Base-by-base conservation (phyloP, 2,797 vertebrate genomes). In the Pampus argenteus region DNA sequence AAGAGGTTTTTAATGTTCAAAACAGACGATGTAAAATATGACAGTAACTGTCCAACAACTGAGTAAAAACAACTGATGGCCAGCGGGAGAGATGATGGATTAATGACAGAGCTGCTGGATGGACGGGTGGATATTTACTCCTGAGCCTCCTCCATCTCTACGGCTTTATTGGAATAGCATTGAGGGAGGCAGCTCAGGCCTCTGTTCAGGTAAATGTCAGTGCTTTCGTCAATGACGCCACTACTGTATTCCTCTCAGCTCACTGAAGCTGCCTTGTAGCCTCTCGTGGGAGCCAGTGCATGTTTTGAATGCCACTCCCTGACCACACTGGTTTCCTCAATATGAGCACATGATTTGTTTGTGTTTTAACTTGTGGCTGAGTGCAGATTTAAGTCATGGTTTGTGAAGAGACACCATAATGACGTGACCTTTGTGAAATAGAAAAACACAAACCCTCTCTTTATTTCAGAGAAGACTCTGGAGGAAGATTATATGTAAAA, bases 121-220 rank as follows among this genome's bases (percentile, higher is more conserved):
- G 66, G 76, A 68, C 14, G 22, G 64, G 64, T 66, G 70, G 64
- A 87, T 89, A 87, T 88, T 89, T 86, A 78, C 81, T 82, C 84
- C 71, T 55, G 67, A 74, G 78, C 66, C 64, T 74, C 75, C 59
- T 67, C 63, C 73, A 63, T 82, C 63, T 82, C 71, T 31, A 34
- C 18, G 15, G 82, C 75, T 86, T 86, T 89, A 89, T 87, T 83
- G 78, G 74, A 85, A 74, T 23, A 64, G 66, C 77, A 59, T 52
- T 18, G 9, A 64, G 45, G 58, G 71, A 82, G 60, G 84, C 74
- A 55, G 81, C 42, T 4, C 26, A 18, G 72, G 71, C 60, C 40
- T 58, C 72, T 72, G 58, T 74, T 70, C 74, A 78, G 73, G 74
- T 89, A 88, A 93, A 92, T 92, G 92, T 91, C 90, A 92, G 82